These are phyloP conservation scores for Calidris pygmaea DNA, from an alignment of 2,113 vertebrate species.

Conservation along the genomic window DNA sequence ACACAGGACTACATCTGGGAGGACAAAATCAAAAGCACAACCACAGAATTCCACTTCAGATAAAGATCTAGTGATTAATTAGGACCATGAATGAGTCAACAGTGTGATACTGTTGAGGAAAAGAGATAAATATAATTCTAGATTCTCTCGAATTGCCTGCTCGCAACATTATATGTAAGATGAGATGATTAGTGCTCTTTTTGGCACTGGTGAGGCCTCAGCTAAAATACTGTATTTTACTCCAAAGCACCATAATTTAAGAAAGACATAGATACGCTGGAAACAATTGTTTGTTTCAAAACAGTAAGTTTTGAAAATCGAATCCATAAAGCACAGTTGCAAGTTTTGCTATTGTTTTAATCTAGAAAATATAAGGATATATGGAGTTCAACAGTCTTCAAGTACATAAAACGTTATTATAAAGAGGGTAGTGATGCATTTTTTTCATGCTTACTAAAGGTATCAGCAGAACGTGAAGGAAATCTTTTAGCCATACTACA, in stretches of 20 bases:
- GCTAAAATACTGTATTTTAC: not conserved
- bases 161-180: not conserved
- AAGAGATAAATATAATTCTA: conserved; percentile 7
- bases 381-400: not conserved
- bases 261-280: not conserved
- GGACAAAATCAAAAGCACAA: not conserved
- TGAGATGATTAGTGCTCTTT: not conserved
- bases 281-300: no score
- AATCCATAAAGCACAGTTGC: not conserved
- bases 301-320: not conserved
- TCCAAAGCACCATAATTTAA: not conserved
- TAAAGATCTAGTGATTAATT: conserved; percentile 10
- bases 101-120: not conserved
- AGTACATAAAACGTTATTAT: not conserved
- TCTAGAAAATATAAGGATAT: not conserved
- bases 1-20: not conserved
- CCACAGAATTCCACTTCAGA: not conserved
- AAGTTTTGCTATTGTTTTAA: not conserved
- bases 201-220: not conserved
- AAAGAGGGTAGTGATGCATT: not conserved
- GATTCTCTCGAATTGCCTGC: not conserved
- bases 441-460: not conserved
- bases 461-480: not conserved
- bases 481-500: not conserved
- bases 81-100: not conserved